Evolutionary conservation across 2,888 invertebrate genomes (phyloP).

Genomic region (Xylota sylvarum): DNA sequence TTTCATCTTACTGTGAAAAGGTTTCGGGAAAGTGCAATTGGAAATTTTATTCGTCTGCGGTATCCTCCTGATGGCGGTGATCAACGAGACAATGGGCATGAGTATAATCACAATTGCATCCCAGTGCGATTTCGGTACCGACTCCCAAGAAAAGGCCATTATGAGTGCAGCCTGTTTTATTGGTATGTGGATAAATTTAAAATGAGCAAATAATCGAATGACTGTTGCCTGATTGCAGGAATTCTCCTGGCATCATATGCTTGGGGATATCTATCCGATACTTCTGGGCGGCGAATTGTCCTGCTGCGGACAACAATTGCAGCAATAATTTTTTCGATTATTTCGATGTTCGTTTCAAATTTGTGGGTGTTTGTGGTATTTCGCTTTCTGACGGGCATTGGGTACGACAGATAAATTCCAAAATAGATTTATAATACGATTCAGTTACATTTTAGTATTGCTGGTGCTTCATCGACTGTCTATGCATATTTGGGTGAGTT

Average conservation of each 20-base stretch:
- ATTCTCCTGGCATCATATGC: constrained; percentile 87
- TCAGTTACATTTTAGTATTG: constrained; percentile 81
- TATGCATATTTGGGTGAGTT: constrained; percentile 85
- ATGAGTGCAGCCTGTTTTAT: constrained; percentile 88
- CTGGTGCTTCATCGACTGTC: constrained; percentile 84
- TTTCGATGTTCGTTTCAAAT: constrained; percentile 85
- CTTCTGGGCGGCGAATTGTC: constrained; percentile 85
- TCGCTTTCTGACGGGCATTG: constrained; percentile 86
- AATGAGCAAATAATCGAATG: background rate
- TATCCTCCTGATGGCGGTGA: constrained; percentile 88
- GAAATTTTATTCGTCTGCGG: constrained; percentile 87
- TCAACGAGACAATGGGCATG: constrained; percentile 89
- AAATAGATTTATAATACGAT: background rate
- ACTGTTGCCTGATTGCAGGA: constrained; percentile 80
- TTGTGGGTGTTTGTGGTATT: constrained; percentile 86
- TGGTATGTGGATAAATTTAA: constrained; percentile 84
- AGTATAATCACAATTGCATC: constrained; percentile 89
- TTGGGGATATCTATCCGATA: constrained; percentile 87
- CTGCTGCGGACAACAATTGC: constrained; percentile 85
- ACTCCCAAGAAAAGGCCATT: constrained; percentile 87
- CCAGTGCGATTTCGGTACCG: constrained; percentile 88
- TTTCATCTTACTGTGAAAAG: constrained; percentile 81
- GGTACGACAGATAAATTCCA: constrained; percentile 82
- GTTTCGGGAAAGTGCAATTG: constrained; percentile 88
- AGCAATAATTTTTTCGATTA: constrained; percentile 85